Evolutionary conservation across 1,140 invertebrate genomes (phyloP).

Genomic region (Teleopsis dalmanni): DNA sequence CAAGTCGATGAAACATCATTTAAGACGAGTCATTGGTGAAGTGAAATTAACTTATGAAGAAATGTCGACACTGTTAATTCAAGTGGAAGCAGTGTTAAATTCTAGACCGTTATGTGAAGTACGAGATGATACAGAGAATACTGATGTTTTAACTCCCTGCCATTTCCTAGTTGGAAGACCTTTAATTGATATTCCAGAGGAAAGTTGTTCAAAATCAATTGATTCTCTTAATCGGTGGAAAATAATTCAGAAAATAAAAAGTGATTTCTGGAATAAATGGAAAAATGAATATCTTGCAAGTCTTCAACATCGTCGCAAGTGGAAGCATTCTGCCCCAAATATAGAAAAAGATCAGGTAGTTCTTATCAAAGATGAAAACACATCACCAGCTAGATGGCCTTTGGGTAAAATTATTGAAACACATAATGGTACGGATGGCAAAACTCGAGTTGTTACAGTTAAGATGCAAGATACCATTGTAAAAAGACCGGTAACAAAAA

Average conservation of each 20-base stretch:
- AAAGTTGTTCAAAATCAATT: constrained; percentile 14
- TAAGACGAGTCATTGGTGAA: constrained; percentile 12
- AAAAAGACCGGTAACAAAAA: too few species aligned
- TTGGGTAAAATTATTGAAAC: too few species aligned
- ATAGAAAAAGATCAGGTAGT: too few species aligned
- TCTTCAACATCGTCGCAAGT: constrained; percentile 24
- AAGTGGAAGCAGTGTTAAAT: constrained; percentile 27
- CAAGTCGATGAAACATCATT: constrained; percentile 26
- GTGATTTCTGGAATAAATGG: constrained; percentile 28
- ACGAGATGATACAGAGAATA: constrained; percentile 8
- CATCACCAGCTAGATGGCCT: too few species aligned
- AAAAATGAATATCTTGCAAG: constrained; percentile 24
- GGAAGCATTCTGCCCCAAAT: too few species aligned
- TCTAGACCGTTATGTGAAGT: constrained; percentile 15
- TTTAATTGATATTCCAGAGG: constrained; percentile 15
- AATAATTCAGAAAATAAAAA: constrained; percentile 21
- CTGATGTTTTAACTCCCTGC: constrained; percentile 19
- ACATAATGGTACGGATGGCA: too few species aligned
- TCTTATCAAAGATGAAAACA: too few species aligned
- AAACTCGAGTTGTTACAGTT: too few species aligned
- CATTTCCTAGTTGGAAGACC: constrained; percentile 26
- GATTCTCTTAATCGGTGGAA: constrained; percentile 22
- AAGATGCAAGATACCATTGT: too few species aligned
- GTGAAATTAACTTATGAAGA: constrained; percentile 26
- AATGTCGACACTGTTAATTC: constrained; percentile 17